Conservation (phyloP, 2,113 vertebrate genomes). For the Epinephelus cyanopodus region DNA sequence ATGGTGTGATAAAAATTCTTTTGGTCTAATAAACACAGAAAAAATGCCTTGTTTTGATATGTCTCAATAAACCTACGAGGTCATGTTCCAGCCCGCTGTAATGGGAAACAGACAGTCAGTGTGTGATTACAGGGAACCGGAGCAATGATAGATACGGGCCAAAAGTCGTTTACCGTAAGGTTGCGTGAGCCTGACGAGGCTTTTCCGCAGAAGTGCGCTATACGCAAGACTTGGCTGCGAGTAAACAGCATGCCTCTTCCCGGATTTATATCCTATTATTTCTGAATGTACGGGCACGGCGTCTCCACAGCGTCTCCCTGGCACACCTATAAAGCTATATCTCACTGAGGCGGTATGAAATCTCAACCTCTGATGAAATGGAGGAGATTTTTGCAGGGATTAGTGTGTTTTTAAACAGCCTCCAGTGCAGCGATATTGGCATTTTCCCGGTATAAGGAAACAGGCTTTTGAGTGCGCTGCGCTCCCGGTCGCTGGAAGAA, state of each 20-base stretch:
- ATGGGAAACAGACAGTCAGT: constrained; percentile 67
- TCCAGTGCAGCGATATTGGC: neutral
- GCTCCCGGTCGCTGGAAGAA: constrained; percentile 36
- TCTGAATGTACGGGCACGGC: constrained; percentile 13
- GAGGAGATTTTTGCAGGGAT: neutral
- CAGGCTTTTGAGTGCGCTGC: neutral
- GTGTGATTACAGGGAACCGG: constrained; percentile 71
- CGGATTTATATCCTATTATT: constrained; percentile 54
- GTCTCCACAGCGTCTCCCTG: neutral
- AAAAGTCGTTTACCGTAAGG: constrained; percentile 70
- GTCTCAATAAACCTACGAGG: constrained; percentile 61
- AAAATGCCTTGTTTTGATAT: constrained; percentile 61
- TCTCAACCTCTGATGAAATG: neutral
- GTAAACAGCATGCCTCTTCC: constrained; percentile 56
- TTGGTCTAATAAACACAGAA: constrained; percentile 39
- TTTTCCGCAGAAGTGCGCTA: constrained; percentile 55
- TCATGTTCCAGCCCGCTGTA: constrained; percentile 65
- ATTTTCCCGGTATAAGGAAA: constrained; percentile 19
- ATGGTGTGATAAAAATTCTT: constrained; percentile 10
- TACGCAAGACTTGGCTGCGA: constrained; percentile 26
- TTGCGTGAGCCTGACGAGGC: constrained; percentile 57
- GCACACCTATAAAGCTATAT: neutral
- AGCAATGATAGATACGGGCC: constrained; percentile 51
- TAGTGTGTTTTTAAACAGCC: neutral
- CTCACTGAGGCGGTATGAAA: neutral